phyloP scores from a whole-genome alignment of 2,888 invertebrate genomes.

The Amphipyra tragopoginis region DNA sequence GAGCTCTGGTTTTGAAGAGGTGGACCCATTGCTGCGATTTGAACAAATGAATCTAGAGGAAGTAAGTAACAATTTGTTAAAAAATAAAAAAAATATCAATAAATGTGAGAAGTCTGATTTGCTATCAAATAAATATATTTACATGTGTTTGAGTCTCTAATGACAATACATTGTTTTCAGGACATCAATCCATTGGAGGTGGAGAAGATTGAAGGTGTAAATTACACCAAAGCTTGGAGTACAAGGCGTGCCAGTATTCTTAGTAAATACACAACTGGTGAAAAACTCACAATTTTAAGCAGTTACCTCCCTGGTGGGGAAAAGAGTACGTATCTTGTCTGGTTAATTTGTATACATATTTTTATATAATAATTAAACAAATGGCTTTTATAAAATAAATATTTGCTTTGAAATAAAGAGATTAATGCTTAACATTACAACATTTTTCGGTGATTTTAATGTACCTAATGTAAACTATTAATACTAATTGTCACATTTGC shows the following conservation, averaged over 20 bases:
- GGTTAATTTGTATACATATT: neutral
- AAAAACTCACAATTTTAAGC: slow-evolving; percentile 97
- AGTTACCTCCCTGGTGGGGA: slow-evolving; percentile 96
- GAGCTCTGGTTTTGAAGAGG: slow-evolving; percentile 83
- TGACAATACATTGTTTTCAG: slow-evolving; percentile 56
- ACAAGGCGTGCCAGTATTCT: slow-evolving; percentile 94
- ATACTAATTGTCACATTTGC: slow-evolving; percentile 9
- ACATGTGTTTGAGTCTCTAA: neutral
- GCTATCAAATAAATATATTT: neutral
- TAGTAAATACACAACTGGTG: slow-evolving; percentile 97
- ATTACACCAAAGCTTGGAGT: slow-evolving; percentile 94
- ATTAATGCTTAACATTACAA: neutral
- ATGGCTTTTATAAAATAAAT: neutral
- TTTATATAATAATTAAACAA: neutral
- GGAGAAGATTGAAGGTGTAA: slow-evolving; percentile 71
- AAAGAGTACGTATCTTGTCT: slow-evolving; percentile 89
- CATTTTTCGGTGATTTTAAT: neutral
- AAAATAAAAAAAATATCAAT: neutral
- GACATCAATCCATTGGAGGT: slow-evolving; percentile 63
- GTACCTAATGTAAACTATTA: no score
- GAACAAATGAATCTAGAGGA: slow-evolving; percentile 80
- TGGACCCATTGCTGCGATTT: slow-evolving; percentile 83
- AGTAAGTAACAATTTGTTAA: slow-evolving; percentile 63
- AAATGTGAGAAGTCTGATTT: no score
- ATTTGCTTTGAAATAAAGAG: neutral